Evolutionary conservation across 2,888 invertebrate species (phyloP), one percentile per base, ranked within the genome.

Genomic region (Philereme vetulata): DNA sequence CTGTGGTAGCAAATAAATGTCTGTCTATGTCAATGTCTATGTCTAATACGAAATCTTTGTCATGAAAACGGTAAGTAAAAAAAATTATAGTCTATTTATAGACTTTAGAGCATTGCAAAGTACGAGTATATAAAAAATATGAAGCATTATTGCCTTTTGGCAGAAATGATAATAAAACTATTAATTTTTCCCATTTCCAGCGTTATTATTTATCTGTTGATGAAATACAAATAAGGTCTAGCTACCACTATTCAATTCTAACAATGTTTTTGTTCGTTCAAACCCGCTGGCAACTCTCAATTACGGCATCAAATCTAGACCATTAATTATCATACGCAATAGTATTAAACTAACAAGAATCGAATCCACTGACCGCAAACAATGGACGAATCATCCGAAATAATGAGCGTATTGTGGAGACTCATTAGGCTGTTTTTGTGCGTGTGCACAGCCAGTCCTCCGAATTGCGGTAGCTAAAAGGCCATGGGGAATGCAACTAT

Each of bases 401-500:
- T 69, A 69, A 67, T 61, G 67, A 67, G 59, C 50, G 45, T 57
- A 64, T 65, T 69, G 57, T 64, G 52, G 50, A 47, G 60, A 60
- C 61, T 65, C 65, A 66, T 64, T 67, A 64, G 51, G 50, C 35
- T n/a, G 47, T 62, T 63, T 65, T 64, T 66, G 56, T 64, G 62
- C 58, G 62, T 38, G 32, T 40, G 51, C 60, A 61, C 61, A 62
- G 61, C 57, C 56, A 35, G 6, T 38, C 21, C 21, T 21, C 21
- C 21, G 21, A 2, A 21, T 21, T 21, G 2, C 2, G 21, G 21
- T 21, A 21, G 21, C 21, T 1, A 21, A 21, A 21, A 1, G 21
- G 21, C 21, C 21, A 21, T n/a, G n/a, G n/a, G n/a, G n/a, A n/a
- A n/a, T n/a, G n/a, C n/a, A n/a, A n/a, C n/a, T n/a, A n/a, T n/a